These are phyloP conservation scores for Erpornis zantholeuca DNA, from an alignment of 2,113 vertebrate species.

Conservation along the genomic window DNA sequence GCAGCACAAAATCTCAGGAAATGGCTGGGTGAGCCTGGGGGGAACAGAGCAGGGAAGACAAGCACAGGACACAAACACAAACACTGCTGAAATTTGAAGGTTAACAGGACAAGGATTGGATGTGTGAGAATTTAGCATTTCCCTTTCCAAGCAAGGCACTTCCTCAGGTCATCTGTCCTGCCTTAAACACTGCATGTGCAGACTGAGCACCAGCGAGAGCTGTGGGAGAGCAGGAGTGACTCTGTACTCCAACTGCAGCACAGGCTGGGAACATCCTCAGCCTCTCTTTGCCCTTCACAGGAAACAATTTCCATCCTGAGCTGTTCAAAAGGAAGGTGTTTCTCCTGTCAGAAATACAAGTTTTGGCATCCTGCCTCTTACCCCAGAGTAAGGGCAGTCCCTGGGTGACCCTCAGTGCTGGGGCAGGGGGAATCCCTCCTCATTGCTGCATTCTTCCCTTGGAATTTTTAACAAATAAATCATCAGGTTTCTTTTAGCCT, in stretches of 20 bases:
- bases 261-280: neutral
- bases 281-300: neutral
- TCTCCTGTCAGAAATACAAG: neutral
- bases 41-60: neutral
- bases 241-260: rapidly evolving
- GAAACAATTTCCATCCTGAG: neutral
- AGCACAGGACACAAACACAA: neutral
- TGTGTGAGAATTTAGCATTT: neutral
- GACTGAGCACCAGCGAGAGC: neutral
- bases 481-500: neutral
- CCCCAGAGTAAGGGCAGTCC: neutral
- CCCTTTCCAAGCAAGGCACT: neutral
- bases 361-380: neutral
- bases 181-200: neutral
- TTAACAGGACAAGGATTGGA: neutral
- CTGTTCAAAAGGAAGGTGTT: neutral
- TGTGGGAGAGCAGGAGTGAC: neutral
- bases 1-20: neutral
- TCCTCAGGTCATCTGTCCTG: neutral
- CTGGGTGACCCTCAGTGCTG: neutral
- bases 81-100: neutral
- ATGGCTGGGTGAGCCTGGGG: neutral
- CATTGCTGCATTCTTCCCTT: neutral
- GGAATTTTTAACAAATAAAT: neutral
- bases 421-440: neutral